Evolutionary conservation across 2,797 vertebrate species (phyloP), one percentile per base, ranked within the genome.

Genomic region (Mormyrus hasselquistii): DNA sequence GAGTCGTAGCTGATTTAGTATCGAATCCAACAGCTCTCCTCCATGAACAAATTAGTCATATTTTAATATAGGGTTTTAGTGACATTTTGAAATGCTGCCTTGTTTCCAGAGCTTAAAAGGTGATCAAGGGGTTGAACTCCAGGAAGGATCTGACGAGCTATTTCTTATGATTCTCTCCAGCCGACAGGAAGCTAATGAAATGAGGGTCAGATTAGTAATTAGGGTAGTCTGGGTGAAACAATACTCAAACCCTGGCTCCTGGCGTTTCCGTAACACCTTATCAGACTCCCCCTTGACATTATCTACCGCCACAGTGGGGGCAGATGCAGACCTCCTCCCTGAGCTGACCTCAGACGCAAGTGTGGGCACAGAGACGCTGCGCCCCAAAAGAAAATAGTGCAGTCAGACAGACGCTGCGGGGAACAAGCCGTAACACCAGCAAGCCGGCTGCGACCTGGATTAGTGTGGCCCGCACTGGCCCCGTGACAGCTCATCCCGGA

Each of bases 341-440:
- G 79, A 88, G 34, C 89, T 90, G 90, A 91, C 84, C 90, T 82
- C 85, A 65, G 53, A 55, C 44, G 49, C n/a, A 69, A 87, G 59
- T 49, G 83, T 89, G 84, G 82, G 55, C 50, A 84, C 53, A 4
- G 88, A 41, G 22, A 34, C 12, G 12, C 83, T 69, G 22, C 3
- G 84, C 65, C 59, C 41, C 12, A 83, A 55, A 82, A 87, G 88
- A 89, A 91, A 91, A 87, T 52, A 90, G 92, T 90, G 88, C 89
- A 91, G 89, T 88, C 86, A 89, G 91, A 91, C 90, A 90, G 91
- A 89, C 89, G 90, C 59, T 87, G 91, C 47, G 88, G 90, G 88
- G 89, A 88, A 89, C 73, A 84, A 89, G 91, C 88, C 92, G 91
- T 92, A 94, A 93, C 53, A 91, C 91, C 92, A 91, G 90, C 91